phyloP scores from a whole-genome alignment of 1,140 invertebrate species.

The Papilio polytes region DNA sequence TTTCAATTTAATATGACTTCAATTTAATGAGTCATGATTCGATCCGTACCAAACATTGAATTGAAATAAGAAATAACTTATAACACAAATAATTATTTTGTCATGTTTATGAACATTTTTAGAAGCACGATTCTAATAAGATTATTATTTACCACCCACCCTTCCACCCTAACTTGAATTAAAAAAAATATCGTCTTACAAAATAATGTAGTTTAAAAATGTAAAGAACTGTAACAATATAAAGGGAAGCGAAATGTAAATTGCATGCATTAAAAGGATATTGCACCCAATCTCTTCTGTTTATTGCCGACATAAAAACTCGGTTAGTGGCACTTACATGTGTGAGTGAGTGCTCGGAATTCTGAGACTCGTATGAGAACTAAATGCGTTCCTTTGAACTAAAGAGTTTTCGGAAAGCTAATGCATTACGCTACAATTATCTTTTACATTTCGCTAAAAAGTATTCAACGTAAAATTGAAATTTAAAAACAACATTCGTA shows the following conservation, averaged over 20 bases:
- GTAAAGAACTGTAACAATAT: conserved; percentile 6
- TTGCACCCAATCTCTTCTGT: conserved; percentile 24
- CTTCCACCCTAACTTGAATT: background rate
- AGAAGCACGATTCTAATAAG: background rate
- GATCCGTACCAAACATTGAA: background rate
- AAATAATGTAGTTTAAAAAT: too few species aligned
- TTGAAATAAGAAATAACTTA: background rate
- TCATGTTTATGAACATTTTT: background rate
- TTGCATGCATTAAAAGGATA: conserved; percentile 28
- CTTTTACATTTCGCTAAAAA: background rate
- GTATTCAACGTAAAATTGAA: background rate
- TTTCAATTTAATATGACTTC: background rate
- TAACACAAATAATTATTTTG: background rate
- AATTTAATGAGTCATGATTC: conserved; percentile 1
- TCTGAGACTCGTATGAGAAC: background rate
- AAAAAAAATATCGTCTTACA: too few species aligned
- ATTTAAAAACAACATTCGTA: background rate
- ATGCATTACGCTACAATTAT: background rate
- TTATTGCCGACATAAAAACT: conserved; percentile 22
- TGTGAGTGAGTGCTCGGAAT: conserved; percentile 1
- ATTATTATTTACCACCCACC: background rate
- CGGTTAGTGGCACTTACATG: conserved; percentile 13
- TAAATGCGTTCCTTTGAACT: conserved; percentile 15
- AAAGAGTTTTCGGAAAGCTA: background rate
- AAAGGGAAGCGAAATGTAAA: conserved; percentile 20